Conservation (phyloP, 2,797 vertebrate species). For the Anguilla obscura region DNA sequence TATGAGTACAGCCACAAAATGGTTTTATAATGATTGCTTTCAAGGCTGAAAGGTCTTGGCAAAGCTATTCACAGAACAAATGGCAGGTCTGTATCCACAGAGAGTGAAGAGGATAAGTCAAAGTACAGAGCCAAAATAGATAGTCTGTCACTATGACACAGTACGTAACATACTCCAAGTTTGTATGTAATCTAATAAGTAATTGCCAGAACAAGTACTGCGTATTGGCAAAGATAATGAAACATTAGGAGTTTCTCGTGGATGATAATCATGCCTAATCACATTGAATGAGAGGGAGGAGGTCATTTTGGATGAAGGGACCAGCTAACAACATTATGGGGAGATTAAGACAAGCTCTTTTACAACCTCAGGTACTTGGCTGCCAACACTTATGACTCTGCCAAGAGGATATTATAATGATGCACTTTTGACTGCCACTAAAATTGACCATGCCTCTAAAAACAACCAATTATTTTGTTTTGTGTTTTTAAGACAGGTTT, state of each 20-base stretch:
- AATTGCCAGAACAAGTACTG: constrained; percentile 57
- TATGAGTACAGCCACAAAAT: constrained; percentile 1
- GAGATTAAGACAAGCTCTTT: constrained; percentile 47
- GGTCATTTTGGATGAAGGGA: constrained; percentile 27
- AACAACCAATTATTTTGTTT: neutral
- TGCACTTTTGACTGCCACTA: neutral
- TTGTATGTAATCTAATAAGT: constrained; percentile 63
- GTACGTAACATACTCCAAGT: constrained; percentile 35
- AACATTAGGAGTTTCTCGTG: constrained; percentile 61
- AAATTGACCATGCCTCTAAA: neutral
- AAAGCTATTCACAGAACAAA: neutral
- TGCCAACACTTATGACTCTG: constrained; percentile 25
- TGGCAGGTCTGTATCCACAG: neutral
- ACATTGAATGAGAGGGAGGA: neutral
- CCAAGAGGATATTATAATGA: neutral
- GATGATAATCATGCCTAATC: constrained; percentile 52
- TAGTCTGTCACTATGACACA: constrained; percentile 18
- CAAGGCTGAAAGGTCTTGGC: neutral
- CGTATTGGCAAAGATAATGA: constrained; percentile 59
- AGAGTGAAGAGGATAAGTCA: neutral
- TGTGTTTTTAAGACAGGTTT: neutral
- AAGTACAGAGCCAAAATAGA: constrained; percentile 23
- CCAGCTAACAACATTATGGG: constrained; percentile 35
- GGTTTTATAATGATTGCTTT: neutral
- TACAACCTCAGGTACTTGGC: constrained; percentile 28